Evolutionary conservation across 2,113 vertebrate species (phyloP).

Genomic region (Neolamprologus kungweensis): DNA sequence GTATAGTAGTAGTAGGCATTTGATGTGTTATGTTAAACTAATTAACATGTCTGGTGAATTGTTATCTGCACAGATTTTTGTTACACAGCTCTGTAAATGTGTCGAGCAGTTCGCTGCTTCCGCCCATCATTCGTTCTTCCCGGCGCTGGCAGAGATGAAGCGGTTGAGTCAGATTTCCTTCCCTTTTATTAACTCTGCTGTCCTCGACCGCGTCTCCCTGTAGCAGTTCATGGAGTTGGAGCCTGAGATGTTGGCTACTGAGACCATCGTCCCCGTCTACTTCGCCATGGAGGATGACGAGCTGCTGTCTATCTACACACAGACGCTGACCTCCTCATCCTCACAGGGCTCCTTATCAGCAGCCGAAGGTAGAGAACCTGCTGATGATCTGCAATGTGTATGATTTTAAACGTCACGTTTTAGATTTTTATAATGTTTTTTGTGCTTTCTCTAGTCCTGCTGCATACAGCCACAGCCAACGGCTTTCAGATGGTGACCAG

Average conservation of each 20-base stretch:
- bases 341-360: conserved; percentile 87
- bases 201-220: neutral
- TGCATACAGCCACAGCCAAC: conserved; percentile 94
- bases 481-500: conserved; percentile 99
- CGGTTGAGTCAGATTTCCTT: neutral
- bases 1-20: neutral
- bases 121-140: neutral
- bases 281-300: conserved; percentile 94
- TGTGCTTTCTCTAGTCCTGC: conserved; percentile 73
- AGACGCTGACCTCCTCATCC: conserved; percentile 87
- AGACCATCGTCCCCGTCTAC: conserved; percentile 94
- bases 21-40: neutral
- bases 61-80: neutral
- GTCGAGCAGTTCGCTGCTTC: neutral
- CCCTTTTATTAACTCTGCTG: neutral
- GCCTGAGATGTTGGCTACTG: conserved; percentile 93
- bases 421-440: neutral
- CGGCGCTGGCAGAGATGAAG: neutral
- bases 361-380: conserved; percentile 79
- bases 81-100: neutral
- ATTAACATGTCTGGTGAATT: neutral
- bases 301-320: conserved; percentile 91
- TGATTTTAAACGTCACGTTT: neutral
- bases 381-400: accelerated
- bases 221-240: conserved; percentile 99